These are phyloP conservation scores for Clinocottus analis DNA, from an alignment of 2,113 vertebrate species.

Conservation along the genomic window DNA sequence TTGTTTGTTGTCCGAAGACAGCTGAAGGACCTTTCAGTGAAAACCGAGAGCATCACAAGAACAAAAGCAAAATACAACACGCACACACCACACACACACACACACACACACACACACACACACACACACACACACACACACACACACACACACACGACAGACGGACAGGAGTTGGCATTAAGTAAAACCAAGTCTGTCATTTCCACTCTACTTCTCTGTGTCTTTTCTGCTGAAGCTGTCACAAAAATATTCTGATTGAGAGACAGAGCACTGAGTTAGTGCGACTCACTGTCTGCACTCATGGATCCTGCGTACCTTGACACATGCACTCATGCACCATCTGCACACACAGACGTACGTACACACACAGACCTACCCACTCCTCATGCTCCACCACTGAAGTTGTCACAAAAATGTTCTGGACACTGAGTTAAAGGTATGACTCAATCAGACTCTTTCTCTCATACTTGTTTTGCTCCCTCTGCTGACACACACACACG, in stretches of 20 bases:
- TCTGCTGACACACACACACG: neutral
- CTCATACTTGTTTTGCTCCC: slow-evolving; percentile 22
- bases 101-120: slow-evolving; percentile 1
- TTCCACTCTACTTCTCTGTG: slow-evolving; percentile 36
- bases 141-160: neutral
- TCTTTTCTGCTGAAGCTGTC: slow-evolving; percentile 54
- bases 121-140: neutral
- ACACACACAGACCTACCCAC: slow-evolving; percentile 5
- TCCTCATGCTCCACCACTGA: slow-evolving; percentile 15
- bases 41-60: neutral
- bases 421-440: slow-evolving; percentile 41
- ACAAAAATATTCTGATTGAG: slow-evolving; percentile 62
- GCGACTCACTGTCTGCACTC: slow-evolving; percentile 48
- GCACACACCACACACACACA: neutral
- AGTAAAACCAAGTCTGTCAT: slow-evolving; percentile 54
- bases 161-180: slow-evolving; percentile 37
- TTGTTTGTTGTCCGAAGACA: slow-evolving; percentile 34
- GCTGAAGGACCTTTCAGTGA: slow-evolving; percentile 14
- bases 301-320: slow-evolving; percentile 32
- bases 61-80: neutral
- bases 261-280: slow-evolving; percentile 61
- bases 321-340: slow-evolving; percentile 13
- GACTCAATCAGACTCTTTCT: slow-evolving; percentile 59
- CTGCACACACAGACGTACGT: slow-evolving; percentile 4
- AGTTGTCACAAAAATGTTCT: slow-evolving; percentile 72